A percentile compares a stretch with the other conserved stretches of the same genome.
phyloP scores from a whole-genome alignment of 64 coral and sea anemone species.

The Pocillopora verrucosa region DNA sequence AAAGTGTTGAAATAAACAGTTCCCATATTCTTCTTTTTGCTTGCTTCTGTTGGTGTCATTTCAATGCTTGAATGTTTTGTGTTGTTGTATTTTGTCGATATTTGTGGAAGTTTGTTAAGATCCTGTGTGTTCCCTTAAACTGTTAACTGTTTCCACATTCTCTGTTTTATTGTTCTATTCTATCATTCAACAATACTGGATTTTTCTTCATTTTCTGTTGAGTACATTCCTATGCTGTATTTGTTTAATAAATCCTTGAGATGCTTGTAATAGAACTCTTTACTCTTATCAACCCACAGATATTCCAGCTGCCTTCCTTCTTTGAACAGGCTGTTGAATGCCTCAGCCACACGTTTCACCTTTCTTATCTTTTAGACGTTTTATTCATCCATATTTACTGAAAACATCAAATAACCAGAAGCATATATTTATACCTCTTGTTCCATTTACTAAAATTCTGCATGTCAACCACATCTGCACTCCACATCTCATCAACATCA shows the following conservation, averaged over 20 bases:
- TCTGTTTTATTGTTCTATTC: conserved; percentile 53
- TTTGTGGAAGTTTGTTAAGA: conserved; percentile 25
- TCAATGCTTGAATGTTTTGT: neutral
- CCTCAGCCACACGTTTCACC: too few species aligned
- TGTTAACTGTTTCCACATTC: conserved; percentile 43
- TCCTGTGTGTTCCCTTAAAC: conserved; percentile 12
- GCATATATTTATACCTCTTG: neutral
- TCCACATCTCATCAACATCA: neutral
- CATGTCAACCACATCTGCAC: neutral
- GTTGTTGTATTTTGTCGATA: conserved; percentile 26
- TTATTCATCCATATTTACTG: neutral
- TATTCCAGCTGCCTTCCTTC: too few species aligned
- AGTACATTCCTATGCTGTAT: neutral
- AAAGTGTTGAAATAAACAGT: too few species aligned
- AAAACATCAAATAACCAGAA: neutral
- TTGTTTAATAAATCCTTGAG: neutral
- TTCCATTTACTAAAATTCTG: neutral
- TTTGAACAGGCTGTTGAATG: too few species aligned
- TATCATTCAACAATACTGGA: conserved; percentile 42
- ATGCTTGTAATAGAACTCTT: too few species aligned
- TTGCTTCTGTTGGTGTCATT: conserved; percentile 20
- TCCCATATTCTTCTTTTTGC: conserved; percentile 24
- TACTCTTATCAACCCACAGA: too few species aligned
- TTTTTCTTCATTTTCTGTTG: conserved; percentile 59
- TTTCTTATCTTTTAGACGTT: neutral